Evolutionary conservation across 1,140 invertebrate species (phyloP), one percentile per base, ranked within the genome.

Genomic region (Sogatella furcifera): DNA sequence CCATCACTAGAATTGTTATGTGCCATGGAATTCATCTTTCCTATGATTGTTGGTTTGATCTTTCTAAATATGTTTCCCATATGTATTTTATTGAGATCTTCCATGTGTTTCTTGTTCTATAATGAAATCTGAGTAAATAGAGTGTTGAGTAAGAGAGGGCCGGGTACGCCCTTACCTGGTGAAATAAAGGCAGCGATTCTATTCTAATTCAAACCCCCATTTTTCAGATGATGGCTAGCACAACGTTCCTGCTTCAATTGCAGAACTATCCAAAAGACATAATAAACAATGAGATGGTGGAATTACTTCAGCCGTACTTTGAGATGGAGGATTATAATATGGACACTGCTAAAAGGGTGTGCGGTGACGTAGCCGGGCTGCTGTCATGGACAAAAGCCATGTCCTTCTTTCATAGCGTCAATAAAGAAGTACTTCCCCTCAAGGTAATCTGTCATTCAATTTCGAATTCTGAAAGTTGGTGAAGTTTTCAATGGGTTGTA

Each of bases 361-460:
- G 94, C 72, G 95, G 94, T 57, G 95, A 97, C 70, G 95, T 98
- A 0, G 94, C 95, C 31, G 95, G 93, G 24, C 76, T 98, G 1
- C 72, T 95, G n/a, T 95, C 92, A 0, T 98, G 95, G 95, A 97
- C 95, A 0, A 94, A 95, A 76, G 93, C 95, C 6, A 98, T 98
- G 95, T 84, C 89, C 2, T 91, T 93, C 68, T 97, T 97, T 69
- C 94, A 94, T 71, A 89, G 89, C 53, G 93, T 97, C 8, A 98
- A 98, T 75, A 95, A 93, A 76, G 95, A 97, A 78, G 95, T 97
- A 5, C 74, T 98, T 19, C 95, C 95, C 0, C 72, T 98, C 5
- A 97, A 98, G 72, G 81, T 81, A 57, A 64, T 6, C 2, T 2
- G 2, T 28, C 24, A 28, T 6, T 28, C 24, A 4, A 28, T 28